Conservation (phyloP, 2,797 vertebrate genomes). For the Gymnothorax javanicus region DNA sequence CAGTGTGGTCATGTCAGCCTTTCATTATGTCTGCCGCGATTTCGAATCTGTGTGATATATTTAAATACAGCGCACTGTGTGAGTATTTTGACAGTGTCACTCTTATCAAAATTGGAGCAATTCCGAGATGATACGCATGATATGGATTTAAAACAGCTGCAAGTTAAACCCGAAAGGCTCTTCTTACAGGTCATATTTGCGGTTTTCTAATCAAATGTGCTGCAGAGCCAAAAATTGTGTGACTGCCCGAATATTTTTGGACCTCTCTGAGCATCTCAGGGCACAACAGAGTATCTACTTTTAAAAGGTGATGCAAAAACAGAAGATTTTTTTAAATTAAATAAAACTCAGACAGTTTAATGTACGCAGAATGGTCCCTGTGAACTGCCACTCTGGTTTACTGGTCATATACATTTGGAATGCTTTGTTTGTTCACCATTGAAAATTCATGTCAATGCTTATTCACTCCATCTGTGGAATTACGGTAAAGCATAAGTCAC, state of each 20-base stretch:
- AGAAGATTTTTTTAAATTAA: neutral
- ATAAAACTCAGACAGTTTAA: neutral
- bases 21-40: neutral
- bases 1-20: neutral
- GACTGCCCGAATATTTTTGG: too few species aligned
- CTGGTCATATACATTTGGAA: neutral
- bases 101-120: too few species aligned
- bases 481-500: neutral
- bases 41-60: constrained; percentile 5
- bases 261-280: neutral
- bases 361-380: neutral
- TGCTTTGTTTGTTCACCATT: neutral
- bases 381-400: neutral
- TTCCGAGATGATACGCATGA: too few species aligned
- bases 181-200: too few species aligned
- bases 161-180: too few species aligned
- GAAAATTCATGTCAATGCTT: neutral
- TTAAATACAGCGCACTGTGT: neutral
- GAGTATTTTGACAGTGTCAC: too few species aligned
- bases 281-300: constrained; percentile 4
- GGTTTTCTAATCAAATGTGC: too few species aligned
- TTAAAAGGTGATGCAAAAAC: neutral
- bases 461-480: neutral
- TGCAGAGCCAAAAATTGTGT: too few species aligned
- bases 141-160: too few species aligned